Base-by-base conservation (phyloP, 2,888 invertebrate species). In the Anodontia alba region DNA sequence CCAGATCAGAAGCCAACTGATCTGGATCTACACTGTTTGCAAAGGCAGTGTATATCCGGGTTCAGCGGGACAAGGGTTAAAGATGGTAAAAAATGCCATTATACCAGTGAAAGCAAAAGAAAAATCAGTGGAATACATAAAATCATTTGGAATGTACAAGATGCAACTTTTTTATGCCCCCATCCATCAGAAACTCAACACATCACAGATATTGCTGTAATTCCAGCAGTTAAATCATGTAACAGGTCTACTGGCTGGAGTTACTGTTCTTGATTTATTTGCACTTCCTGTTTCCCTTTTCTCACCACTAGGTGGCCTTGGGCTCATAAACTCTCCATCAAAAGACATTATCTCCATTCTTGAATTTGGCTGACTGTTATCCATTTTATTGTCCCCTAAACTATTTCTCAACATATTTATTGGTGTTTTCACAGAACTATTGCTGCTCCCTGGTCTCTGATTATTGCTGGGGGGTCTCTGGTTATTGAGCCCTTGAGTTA, bases 401-500 rank as follows among this genome's bases (percentile, higher is more conserved):
- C 83, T 86, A 49, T 86, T 87, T 46, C 81, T 72, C 20, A 86
- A 73, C 71, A 75, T 73, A 57, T 70, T 72, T 1, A 81, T 49
- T 0, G 83, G 76, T 17, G 79, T 71, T 62, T 77, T 85, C n/a
- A 76, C 73, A 67, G 84, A 81, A 67, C 83, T 78, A 36, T 83
- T 84, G 43, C 82, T 84, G 29, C 26, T 54, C 1, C 26, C 1
- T 1, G 26, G 54, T 15, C 54, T 54, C 62, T 73, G 68, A 38
- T 68, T 67, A 57, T 42, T 46, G 69, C 77, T 82, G 23, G 42
- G 36, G 17, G 49, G 46, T 69, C 80, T 42, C 31, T 86, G 81
- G 57, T 86, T 89, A 66, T 87, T 88, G 68, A 86, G 38, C 23
- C 91, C 90, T 70, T 91, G 92, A 23, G 90, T 88, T 42, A 92